Percentiles rank a stretch among this genome's conserved stretches.
These are phyloP conservation scores for Chrysopa pallens DNA, from an alignment of 1,140 invertebrate genomes.

Conservation along the genomic window DNA sequence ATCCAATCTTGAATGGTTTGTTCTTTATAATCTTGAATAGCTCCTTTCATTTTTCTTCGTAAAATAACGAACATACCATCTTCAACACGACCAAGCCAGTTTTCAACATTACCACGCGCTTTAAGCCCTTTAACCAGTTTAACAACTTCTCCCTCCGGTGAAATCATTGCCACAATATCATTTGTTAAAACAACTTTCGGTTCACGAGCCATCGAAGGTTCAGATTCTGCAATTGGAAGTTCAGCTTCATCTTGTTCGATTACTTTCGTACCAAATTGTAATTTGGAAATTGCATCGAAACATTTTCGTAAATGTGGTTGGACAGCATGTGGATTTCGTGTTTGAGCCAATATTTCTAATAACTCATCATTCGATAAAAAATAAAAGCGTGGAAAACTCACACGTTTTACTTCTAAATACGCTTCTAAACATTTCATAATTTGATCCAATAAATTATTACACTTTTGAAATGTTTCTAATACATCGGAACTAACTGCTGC, in stretches of 20 bases:
- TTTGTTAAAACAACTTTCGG: slow-evolving; percentile 36
- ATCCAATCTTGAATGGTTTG: slow-evolving; percentile 42
- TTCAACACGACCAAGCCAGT: slow-evolving; percentile 77
- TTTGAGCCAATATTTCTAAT: slow-evolving; percentile 79
- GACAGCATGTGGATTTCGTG: slow-evolving; percentile 68
- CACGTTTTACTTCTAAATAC: slow-evolving; percentile 72
- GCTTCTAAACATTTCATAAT: slow-evolving; percentile 67
- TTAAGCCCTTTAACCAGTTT: slow-evolving; percentile 58
- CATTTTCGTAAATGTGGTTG: slow-evolving; percentile 79
- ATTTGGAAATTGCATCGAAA: slow-evolving; percentile 65
- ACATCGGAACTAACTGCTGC: slow-evolving; percentile 43
- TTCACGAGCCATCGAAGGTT: slow-evolving; percentile 14
- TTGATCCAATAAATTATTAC: slow-evolving; percentile 59
- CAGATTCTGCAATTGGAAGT: slow-evolving; percentile 19
- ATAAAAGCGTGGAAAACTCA: slow-evolving; percentile 81
- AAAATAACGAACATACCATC: slow-evolving; percentile 62
- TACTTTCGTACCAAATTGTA: slow-evolving; percentile 50
- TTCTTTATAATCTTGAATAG: slow-evolving; percentile 40
- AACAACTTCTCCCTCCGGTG: slow-evolving; percentile 67
- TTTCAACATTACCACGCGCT: slow-evolving; percentile 72
- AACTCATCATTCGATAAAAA: slow-evolving; percentile 90
- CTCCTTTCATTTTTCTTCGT: slow-evolving; percentile 51
- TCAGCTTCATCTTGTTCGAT: slow-evolving; percentile 16
- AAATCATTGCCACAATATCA: slow-evolving; percentile 72
- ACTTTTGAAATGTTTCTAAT: slow-evolving; percentile 50